These are phyloP conservation scores for Chauna torquata DNA, from an alignment of 2,113 vertebrate species.

Conservation along the genomic window DNA sequence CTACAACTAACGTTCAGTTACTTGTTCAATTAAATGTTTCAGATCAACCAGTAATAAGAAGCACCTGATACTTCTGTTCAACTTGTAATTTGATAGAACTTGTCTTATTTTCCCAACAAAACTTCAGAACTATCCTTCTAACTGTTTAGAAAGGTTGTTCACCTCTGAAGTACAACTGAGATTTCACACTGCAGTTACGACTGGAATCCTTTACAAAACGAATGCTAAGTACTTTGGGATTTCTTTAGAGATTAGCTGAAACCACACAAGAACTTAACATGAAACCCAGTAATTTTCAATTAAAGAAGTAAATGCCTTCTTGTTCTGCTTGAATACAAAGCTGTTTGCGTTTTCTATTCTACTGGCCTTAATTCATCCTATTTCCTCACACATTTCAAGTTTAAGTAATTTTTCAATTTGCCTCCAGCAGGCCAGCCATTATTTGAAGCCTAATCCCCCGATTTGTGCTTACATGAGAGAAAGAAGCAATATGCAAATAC, in stretches of 20 bases:
- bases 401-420: slow-evolving; percentile 23
- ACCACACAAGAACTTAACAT: not conserved
- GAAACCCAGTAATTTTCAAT: not conserved
- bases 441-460: slow-evolving; percentile 19
- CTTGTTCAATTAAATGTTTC: not conserved
- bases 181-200: not conserved
- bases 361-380: not conserved
- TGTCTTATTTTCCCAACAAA: not conserved
- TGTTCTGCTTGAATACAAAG: not conserved
- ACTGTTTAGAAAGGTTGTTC: not conserved
- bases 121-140: not conserved
- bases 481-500: not conserved
- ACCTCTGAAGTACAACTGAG: not conserved
- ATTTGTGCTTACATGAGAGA: not conserved
- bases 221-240: not conserved
- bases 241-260: slow-evolving; percentile 25
- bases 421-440: not conserved
- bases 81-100: not conserved
- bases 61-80: not conserved
- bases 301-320: slow-evolving; percentile 9
- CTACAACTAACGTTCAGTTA: not conserved
- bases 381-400: not conserved
- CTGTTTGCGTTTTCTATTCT: not conserved
- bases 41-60: not conserved
- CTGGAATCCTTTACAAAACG: not conserved